Base-by-base conservation (phyloP, 2,888 invertebrate species). In the Caenorhabditis macrosperma region DNA sequence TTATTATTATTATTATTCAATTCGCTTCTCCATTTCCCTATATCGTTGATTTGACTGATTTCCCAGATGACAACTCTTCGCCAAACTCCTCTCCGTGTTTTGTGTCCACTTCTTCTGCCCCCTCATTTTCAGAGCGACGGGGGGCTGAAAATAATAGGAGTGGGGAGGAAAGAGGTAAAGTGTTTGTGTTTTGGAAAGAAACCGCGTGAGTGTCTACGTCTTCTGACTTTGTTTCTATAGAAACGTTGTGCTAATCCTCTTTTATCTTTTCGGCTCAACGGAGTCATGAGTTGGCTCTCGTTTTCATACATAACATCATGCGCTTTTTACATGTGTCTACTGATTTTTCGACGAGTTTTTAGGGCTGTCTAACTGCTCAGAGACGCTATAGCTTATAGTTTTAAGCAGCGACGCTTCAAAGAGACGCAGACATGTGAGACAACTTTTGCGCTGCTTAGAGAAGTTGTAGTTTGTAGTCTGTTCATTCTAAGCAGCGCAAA, bases 211-310 rank as follows among this genome's bases (percentile, higher is more conserved):
- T n/a, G n/a, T n/a, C n/a, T n/a, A n/a, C n/a, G n/a, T n/a, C n/a
- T 44, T 44, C 44, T 44, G 44, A 44, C 44, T 44, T 44, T 44
- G 44, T 44, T 44, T 44, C 44, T 44, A 44, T 44, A 17, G 44
- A 17, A 44, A 44, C 44, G 17, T n/a, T 4, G 44, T 44, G 44
- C 20, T 44, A 44, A 38, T 44, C 44, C 20, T 44, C 44, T n/a
- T 44, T 44, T 44, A 44, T 44, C 44, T 44, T 17, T 17, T 2
- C 44, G 9, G 9, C 38, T 38, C 38, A 38, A 10, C 12, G 15
- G 38, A 15, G 3, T 3, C 5, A 15, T 15, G 9, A 10, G 38
- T 38, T 2, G 33, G 38, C 38, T 38, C 38, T 7, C 10, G 33
- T 5, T 7, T 5, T 33, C 5, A 33, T 7, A 33, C 9, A 38